phyloP scores from a whole-genome alignment of 2,113 vertebrate genomes.

The Danio rerio region GRCz12tu NC_133194.1:2012501-2013000 shows the following conservation, averaged over 20 bases:
- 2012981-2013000: slow-evolving; percentile 52
- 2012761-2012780: background rate
- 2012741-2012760: background rate
- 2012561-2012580: background rate
- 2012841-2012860: background rate
- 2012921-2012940: background rate
- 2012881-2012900: slow-evolving; percentile 11
- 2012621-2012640: background rate
- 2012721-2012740: accelerated
- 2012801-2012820: background rate
- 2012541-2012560: no score
- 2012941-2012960: slow-evolving; percentile 27
- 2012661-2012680: background rate
- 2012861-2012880: background rate
- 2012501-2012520: background rate
- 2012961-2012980: slow-evolving; percentile 57
- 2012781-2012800: background rate
- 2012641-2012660: background rate
- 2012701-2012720: background rate
- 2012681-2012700: background rate
- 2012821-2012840: background rate
- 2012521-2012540: background rate
- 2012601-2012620: background rate
- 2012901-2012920: background rate
- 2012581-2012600: background rate